These are phyloP conservation scores for Netta rufina DNA, from an alignment of 2,797 vertebrate species.

Conservation along the genomic window DNA sequence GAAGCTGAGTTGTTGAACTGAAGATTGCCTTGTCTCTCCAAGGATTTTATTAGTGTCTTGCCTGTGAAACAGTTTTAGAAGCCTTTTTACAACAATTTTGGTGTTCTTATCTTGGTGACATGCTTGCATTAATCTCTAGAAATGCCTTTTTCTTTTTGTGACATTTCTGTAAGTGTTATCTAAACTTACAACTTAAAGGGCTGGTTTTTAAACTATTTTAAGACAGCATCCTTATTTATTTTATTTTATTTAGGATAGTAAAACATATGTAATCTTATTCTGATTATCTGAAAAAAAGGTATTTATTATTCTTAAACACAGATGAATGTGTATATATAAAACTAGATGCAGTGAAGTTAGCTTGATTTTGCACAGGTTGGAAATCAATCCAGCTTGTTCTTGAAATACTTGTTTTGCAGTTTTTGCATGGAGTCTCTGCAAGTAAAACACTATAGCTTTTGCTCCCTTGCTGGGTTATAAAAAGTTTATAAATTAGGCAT, in stretches of 20 bases:
- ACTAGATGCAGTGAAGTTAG: not conserved
- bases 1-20: conserved; percentile 49
- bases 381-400: conserved; percentile 8
- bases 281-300: not conserved
- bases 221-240: not conserved
- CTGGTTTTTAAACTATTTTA: conserved; percentile 12
- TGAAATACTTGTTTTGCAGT: conserved; percentile 14
- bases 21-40: conserved; percentile 40
- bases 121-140: conserved; percentile 33
- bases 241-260: not conserved
- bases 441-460: not conserved
- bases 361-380: not conserved
- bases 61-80: conserved; percentile 4
- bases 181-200: not conserved
- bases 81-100: conserved; percentile 30
- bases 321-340: not conserved
- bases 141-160: not conserved
- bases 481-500: conserved; percentile 45
- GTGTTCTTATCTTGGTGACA: not conserved
- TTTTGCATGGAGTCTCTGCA: not conserved
- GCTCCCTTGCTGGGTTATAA: conserved; percentile 9
- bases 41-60: conserved; percentile 63
- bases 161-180: conserved; percentile 10
- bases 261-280: not conserved
- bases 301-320: conserved; percentile 39